Percentiles rank a stretch among this genome's conserved stretches.
Evolutionary conservation across 35 echinoderm and acorn worm genomes (phyloP).

Genomic region (Ophioderma brevispina): DNA sequence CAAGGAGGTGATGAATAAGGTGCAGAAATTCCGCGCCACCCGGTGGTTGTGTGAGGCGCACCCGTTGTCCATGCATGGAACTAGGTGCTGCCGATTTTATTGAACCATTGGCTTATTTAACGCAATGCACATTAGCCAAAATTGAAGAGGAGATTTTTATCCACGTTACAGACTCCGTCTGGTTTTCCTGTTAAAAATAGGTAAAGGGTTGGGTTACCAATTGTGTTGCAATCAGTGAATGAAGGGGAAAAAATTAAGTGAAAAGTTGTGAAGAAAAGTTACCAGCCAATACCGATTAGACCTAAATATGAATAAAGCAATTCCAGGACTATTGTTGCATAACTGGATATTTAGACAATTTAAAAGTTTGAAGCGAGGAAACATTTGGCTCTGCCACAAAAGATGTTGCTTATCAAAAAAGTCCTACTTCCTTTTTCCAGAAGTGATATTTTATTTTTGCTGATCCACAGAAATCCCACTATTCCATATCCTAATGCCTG

Average conservation of each 20-base stretch:
- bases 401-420: too few species aligned
- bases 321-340: too few species aligned
- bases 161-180: constrained; percentile 87
- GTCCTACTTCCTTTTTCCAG: too few species aligned
- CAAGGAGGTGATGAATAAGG: constrained; percentile 75
- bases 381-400: too few species aligned
- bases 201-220: constrained; percentile 44
- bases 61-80: constrained; percentile 93
- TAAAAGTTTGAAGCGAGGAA: too few species aligned
- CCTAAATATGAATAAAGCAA: too few species aligned
- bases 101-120: constrained; percentile 96
- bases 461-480: constrained; percentile 99
- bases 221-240: too few species aligned
- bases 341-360: too few species aligned
- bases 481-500: constrained; percentile 98
- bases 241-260: too few species aligned
- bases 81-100: constrained; percentile 98
- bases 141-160: constrained; percentile 96
- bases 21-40: constrained; percentile 94
- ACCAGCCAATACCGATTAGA: too few species aligned
- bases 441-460: too few species aligned
- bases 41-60: constrained; percentile 90
- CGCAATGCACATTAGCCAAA: constrained; percentile 98
- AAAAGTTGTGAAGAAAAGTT: too few species aligned
- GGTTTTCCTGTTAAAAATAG: constrained; percentile 98